Evolutionary conservation across 2,797 vertebrate species (phyloP), one percentile per base, ranked within the genome.

Genomic region (Cryptoprocta ferox): DNA sequence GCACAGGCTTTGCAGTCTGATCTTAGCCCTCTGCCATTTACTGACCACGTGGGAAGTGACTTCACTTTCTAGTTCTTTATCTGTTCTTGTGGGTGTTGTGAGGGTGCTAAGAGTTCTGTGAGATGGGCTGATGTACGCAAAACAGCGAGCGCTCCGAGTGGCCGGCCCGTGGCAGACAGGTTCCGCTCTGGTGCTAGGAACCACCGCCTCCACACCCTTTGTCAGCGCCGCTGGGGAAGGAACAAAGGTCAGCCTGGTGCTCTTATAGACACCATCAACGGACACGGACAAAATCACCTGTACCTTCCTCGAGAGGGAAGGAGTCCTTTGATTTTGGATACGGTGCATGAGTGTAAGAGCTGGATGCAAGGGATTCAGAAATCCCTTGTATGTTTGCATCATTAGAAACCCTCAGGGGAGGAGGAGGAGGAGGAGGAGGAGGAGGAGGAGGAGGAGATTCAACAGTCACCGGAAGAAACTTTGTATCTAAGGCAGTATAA

Each of bases 141-240:
- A 83, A 26, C 30, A 50, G 66, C 3, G 28, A 12, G 6, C 18
- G 26, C 50, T 56, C 19, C 30, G 19, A 78, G 30, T 7, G 59
- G 70, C 66, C 2, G 3, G 78, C n/a, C 32, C 68, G 14, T 3
- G 35, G 89, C 32, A 16, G 5, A 32, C 24, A 8, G 18, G 5
- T 50, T 16, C 37, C 71, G 21, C 50, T 32, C 80, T 1, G 5
- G 30, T 0, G 2, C 75, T 10, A 10, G 75, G 59, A 59, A 45
- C 15, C 1, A 28, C 50, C 48, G 68, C 35, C 79, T 35, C 39
- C 1, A 24, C 28, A 16, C 0, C 1, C 3, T 19, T 11, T 28
- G 16, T 11, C 2, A 0, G 14, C 4, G 19, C 11, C 39, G 3
- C 21, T 2, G 5, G 37, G 15, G 42, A 66, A 53, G 30, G 15